Conservation (phyloP, 2,888 invertebrate species). For the Anthophora plumipes region DNA sequence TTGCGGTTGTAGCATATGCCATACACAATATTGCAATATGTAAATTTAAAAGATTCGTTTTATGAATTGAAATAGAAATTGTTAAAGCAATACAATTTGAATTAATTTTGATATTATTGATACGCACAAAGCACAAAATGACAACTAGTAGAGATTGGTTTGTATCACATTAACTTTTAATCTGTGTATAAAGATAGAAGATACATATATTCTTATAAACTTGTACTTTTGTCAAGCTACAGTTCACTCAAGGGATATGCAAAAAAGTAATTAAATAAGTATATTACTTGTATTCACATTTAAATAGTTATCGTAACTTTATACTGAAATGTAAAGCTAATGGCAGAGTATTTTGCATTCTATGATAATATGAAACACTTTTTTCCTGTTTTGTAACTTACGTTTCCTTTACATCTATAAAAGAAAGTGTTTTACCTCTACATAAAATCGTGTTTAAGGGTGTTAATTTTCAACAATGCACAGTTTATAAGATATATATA, state of each 20-base stretch:
- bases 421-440: constrained; percentile 8
- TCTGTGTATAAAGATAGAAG: constrained; percentile 29
- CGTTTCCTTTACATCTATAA: constrained; percentile 1
- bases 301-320: constrained; percentile 27
- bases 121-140: constrained; percentile 34
- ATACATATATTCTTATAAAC: constrained; percentile 40
- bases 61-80: constrained; percentile 15
- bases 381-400: background rate
- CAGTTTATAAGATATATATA: constrained; percentile 20
- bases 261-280: constrained; percentile 29
- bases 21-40: background rate
- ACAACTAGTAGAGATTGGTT: constrained; percentile 15
- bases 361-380: constrained; percentile 57
- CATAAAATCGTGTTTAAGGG: constrained; percentile 19
- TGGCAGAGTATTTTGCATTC: constrained; percentile 41
- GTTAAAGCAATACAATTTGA: background rate
- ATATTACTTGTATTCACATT: constrained; percentile 22
- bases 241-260: constrained; percentile 28
- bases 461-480: constrained; percentile 14
- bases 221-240: constrained; percentile 26
- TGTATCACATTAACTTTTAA: constrained; percentile 36
- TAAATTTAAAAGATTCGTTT: constrained; percentile 22
- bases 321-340: constrained; percentile 34
- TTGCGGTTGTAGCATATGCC: background rate
- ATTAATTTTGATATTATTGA: constrained; percentile 3